Conservation (phyloP, 2,888 invertebrate species). For the Caenorhabditis sulstoni region DNA sequence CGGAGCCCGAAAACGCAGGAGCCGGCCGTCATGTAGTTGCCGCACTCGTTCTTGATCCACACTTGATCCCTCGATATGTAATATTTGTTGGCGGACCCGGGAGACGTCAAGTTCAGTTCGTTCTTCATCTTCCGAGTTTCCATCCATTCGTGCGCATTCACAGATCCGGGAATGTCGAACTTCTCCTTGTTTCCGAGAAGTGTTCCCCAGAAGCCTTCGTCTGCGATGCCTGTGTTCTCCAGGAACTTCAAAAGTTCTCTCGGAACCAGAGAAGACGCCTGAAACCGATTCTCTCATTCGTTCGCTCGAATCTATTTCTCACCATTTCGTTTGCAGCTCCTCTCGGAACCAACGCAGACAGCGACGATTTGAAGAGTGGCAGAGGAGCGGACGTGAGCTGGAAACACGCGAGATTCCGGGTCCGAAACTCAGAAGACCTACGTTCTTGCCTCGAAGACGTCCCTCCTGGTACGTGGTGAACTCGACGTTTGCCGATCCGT, state of each 20-base stretch:
- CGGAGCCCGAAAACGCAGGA: slow-evolving; percentile 65
- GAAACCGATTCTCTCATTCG: background rate
- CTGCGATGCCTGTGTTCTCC: slow-evolving; percentile 53
- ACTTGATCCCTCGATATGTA: slow-evolving; percentile 62
- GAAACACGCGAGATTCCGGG: background rate
- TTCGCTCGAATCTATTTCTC: background rate
- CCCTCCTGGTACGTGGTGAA: slow-evolving; percentile 26
- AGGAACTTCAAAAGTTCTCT: slow-evolving; percentile 54
- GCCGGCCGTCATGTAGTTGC: slow-evolving; percentile 23
- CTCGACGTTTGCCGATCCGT: slow-evolving; percentile 61
- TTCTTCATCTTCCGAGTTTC: background rate
- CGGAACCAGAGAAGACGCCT: slow-evolving; percentile 34
- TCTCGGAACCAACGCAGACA: slow-evolving; percentile 61
- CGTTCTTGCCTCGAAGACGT: slow-evolving; percentile 51
- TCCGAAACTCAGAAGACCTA: slow-evolving; percentile 11
- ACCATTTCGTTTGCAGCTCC: slow-evolving; percentile 54
- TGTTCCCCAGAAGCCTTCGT: slow-evolving; percentile 67
- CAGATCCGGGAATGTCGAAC: slow-evolving; percentile 46
- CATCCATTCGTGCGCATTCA: slow-evolving; percentile 39
- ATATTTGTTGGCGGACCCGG: background rate
- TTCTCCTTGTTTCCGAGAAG: slow-evolving; percentile 45
- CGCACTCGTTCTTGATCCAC: slow-evolving; percentile 17
- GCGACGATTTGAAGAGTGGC: slow-evolving; percentile 62
- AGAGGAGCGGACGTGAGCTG: slow-evolving; percentile 53
- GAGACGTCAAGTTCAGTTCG: slow-evolving; percentile 2